Evolutionary conservation across 2,888 invertebrate genomes (phyloP).

Genomic region (Dynastes grantii): DNA sequence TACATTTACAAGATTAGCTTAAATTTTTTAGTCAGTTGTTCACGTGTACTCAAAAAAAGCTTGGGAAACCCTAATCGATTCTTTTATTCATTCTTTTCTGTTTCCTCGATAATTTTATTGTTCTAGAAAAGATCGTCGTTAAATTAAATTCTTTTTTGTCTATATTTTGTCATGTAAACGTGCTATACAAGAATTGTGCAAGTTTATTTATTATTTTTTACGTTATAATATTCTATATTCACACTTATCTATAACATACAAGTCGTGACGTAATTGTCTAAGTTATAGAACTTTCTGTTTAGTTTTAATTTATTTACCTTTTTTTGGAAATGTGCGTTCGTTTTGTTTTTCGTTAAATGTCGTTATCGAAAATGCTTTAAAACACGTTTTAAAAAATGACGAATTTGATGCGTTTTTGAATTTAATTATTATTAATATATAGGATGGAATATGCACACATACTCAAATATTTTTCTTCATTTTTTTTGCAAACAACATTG

Average conservation of each 20-base stretch:
- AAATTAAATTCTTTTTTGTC: constrained; percentile 21
- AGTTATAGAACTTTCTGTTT: constrained; percentile 48
- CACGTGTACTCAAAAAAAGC: constrained; percentile 34
- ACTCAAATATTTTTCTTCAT: constrained; percentile 42
- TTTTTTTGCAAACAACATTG: constrained; percentile 15
- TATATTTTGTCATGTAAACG: constrained; percentile 24
- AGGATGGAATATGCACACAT: constrained; percentile 55
- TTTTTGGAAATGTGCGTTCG: constrained; percentile 66
- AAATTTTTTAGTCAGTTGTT: constrained; percentile 39
- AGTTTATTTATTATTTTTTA: constrained; percentile 44
- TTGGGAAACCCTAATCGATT: constrained; percentile 46
- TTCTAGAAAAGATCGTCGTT: constrained; percentile 49
- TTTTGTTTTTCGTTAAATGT: constrained; percentile 46
- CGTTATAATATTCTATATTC: constrained; percentile 48
- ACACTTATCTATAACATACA: constrained; percentile 49
- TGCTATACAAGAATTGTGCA: constrained; percentile 52
- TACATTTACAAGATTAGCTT: constrained; percentile 60
- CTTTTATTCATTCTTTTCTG: constrained; percentile 10
- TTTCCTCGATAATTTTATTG: constrained; percentile 33
- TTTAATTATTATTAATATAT: constrained; percentile 22
- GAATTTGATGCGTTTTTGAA: constrained; percentile 28
- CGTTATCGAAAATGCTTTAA: constrained; percentile 19
- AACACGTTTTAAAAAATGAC: constrained; percentile 37
- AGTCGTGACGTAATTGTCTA: constrained; percentile 65
- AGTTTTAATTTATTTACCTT: constrained; percentile 33